These are phyloP conservation scores for Meriones unguiculatus DNA, from an alignment of 2,113 vertebrate genomes.

Conservation along the genomic window DNA sequence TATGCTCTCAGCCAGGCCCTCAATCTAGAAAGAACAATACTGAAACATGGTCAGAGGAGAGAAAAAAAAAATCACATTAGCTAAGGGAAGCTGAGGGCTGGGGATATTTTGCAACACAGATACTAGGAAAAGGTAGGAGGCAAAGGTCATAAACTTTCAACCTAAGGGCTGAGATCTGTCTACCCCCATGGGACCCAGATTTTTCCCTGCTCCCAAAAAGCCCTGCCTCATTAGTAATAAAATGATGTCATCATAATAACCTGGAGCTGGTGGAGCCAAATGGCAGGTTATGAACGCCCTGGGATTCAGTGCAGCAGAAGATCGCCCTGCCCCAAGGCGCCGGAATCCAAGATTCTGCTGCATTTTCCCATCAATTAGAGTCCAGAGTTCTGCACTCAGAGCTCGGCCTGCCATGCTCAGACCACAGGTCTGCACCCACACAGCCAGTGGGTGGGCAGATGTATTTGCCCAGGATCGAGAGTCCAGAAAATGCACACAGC, in stretches of 20 bases:
- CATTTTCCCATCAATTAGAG: rapidly evolving
- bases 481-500: not conserved
- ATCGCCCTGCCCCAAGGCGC: not conserved
- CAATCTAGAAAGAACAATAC: not conserved
- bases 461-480: not conserved
- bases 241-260: not conserved
- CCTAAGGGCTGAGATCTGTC: not conserved
- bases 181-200: not conserved
- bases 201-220: not conserved
- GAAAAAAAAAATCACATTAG: not conserved
- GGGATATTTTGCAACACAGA: not conserved
- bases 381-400: not conserved
- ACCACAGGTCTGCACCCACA: not conserved
- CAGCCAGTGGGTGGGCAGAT: not conserved
- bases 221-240: not conserved
- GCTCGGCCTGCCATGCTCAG: not conserved
- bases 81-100: not conserved
- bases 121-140: not conserved
- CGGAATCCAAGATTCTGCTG: not conserved
- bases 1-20: not conserved
- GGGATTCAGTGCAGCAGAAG: not conserved
- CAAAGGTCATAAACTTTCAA: not conserved
- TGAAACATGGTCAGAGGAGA: not conserved
- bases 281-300: not conserved
- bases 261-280: not conserved